phyloP scores from a whole-genome alignment of 2,888 invertebrate species.

The Sphecodes monilicornis region DNA sequence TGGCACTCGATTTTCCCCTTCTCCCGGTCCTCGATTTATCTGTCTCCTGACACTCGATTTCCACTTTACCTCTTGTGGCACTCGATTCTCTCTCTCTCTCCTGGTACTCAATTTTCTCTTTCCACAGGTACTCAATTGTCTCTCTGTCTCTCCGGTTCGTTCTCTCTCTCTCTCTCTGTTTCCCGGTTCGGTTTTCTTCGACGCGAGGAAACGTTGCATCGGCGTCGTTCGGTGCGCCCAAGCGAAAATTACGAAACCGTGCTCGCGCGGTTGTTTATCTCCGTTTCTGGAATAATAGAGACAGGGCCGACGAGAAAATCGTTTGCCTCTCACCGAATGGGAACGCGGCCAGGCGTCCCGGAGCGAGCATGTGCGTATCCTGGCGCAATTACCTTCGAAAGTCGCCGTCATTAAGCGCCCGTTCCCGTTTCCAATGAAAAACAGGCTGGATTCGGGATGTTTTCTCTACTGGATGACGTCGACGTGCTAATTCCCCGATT shows the following conservation, averaged over 20 bases:
- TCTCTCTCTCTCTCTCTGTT: neutral
- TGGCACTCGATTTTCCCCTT: too few relatives aligned
- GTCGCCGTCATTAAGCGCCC: constrained; percentile 29
- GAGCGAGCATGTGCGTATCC: constrained; percentile 16
- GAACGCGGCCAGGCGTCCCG: constrained; percentile 35
- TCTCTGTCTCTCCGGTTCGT: too few relatives aligned
- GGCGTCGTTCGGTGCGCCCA: neutral
- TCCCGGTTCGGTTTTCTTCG: constrained; percentile 1
- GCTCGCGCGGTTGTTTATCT: constrained; percentile 33
- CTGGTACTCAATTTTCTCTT: too few relatives aligned
- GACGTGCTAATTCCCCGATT: neutral
- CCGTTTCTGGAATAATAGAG: constrained; percentile 60
- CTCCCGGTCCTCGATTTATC: too few relatives aligned
- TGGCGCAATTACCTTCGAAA: constrained; percentile 57
- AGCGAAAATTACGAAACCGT: constrained; percentile 31
- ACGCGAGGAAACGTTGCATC: neutral
- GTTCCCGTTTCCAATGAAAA: neutral
- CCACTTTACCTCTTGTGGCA: neutral
- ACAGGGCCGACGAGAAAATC: constrained; percentile 40
- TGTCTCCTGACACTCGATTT: neutral
- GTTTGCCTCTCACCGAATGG: constrained; percentile 49
- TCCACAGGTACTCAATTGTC: too few relatives aligned
- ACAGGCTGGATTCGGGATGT: neutral
- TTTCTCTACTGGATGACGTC: neutral
- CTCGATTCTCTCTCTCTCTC: too few relatives aligned